Base-by-base conservation (phyloP, 2,797 vertebrate species). In the Tinamus major region DNA sequence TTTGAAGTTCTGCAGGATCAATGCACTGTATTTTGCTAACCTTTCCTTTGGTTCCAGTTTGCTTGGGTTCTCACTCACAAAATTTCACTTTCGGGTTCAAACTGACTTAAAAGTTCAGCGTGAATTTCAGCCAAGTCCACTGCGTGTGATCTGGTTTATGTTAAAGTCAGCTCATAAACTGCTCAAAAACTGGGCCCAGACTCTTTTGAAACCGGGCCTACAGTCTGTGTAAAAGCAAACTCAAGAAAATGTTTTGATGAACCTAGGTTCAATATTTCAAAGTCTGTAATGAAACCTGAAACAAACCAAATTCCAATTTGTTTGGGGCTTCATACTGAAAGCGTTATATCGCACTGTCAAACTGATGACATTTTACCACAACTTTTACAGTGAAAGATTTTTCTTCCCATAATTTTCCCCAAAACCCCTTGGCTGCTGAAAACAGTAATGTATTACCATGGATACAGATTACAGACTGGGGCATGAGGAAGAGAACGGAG, bases 151-250 rank as follows among this genome's bases (percentile, higher is more conserved):
- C 95, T 96, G 95, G 58, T 89, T 93, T 95, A 65, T 95, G 94
- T 95, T 91, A 91, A 90, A 95, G 71, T 55, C 92, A 96, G 93
- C 85, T 92, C 80, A 92, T 94, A 95, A 95, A 95, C 61, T 85
- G 71, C 56, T 94, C 80, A 87, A 95, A 55, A 95, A 93, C 79
- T 14, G 59, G 55, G 81, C 81, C 27, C 0, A 0, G 63, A 83
- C 72, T 92, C 96, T 95, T 95, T 95, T 95, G 93, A 96, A 94
- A 93, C 75, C 65, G 37, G 85, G 87, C 68, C 86, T 95, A 90
- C 55, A 27, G 41, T 82, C 80, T 94, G 75, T 49, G 27, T 59
- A 90, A 96, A 96, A 92, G 53, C 41, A 95, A 92, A 82, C 33
- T 88, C 61, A 80, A 88, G 82, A 90, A 94, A 84, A 93, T 85